Evolutionary conservation across 2,797 vertebrate species (phyloP).

Genomic region (Galago senegalensis): DNA sequence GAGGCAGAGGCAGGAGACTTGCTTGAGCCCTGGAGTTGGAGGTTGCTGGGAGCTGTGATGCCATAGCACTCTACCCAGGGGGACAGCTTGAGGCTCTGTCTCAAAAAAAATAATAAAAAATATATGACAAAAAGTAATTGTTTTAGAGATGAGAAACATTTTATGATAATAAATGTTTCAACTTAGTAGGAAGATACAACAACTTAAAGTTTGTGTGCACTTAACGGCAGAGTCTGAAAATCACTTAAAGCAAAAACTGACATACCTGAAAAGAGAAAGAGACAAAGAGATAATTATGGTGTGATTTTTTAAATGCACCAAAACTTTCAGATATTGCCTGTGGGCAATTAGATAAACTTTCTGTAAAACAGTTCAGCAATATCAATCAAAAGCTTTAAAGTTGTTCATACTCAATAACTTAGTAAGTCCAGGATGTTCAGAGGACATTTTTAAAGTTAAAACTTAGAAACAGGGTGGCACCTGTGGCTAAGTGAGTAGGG

Average conservation of each 20-base stretch:
- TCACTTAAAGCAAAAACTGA: not conserved
- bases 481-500: no score
- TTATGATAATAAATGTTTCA: constrained; percentile 5
- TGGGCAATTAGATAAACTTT: not conserved
- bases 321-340: constrained; percentile 15
- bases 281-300: not conserved
- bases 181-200: not conserved
- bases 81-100: no score
- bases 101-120: no score
- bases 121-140: not conserved
- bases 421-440: not conserved
- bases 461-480: not conserved
- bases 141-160: constrained; percentile 41
- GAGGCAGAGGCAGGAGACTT: no score
- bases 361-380: not conserved
- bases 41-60: no score
- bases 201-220: not conserved
- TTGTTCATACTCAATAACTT: not conserved
- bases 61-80: no score
- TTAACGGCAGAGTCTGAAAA: constrained; percentile 10
- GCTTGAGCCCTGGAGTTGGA: no score
- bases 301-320: not conserved
- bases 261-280: not conserved
- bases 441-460: constrained; percentile 49
- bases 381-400: constrained; percentile 25